Evolutionary conservation across 2,113 vertebrate species (phyloP).

Genomic region (Indri indri): DNA sequence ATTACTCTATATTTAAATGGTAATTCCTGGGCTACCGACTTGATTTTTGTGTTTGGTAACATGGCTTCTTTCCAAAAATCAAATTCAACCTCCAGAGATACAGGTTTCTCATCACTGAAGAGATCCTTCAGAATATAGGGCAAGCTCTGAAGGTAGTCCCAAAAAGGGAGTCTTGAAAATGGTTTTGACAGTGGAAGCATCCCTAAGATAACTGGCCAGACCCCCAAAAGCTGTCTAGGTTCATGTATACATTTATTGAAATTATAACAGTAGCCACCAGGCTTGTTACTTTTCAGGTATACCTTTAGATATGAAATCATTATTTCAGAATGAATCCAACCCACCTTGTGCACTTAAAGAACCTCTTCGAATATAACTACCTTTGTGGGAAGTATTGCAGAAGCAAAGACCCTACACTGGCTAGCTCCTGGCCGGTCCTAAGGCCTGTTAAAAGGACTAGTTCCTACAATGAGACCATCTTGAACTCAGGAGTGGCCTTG

Average conservation of each 20-base stretch:
- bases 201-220: neutral
- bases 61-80: neutral
- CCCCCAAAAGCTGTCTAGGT: accelerated
- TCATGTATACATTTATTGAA: neutral
- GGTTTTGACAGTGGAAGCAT: neutral
- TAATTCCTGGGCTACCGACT: neutral
- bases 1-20: neutral
- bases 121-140: neutral
- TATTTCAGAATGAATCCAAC: neutral
- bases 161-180: neutral
- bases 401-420: neutral
- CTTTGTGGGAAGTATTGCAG: neutral
- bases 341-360: neutral
- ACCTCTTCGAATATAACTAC: neutral
- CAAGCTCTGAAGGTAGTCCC: neutral
- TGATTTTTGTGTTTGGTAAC: neutral
- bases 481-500: conserved; percentile 42
- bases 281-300: neutral
- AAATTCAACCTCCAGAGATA: neutral
- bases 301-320: neutral
- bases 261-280: neutral
- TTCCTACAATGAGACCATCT: neutral
- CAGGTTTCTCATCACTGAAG: neutral
- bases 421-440: neutral
- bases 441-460: neutral